phyloP scores from a whole-genome alignment of 53 echinoderm and acorn worm species.

The Apostichopus leukothele region DNA sequence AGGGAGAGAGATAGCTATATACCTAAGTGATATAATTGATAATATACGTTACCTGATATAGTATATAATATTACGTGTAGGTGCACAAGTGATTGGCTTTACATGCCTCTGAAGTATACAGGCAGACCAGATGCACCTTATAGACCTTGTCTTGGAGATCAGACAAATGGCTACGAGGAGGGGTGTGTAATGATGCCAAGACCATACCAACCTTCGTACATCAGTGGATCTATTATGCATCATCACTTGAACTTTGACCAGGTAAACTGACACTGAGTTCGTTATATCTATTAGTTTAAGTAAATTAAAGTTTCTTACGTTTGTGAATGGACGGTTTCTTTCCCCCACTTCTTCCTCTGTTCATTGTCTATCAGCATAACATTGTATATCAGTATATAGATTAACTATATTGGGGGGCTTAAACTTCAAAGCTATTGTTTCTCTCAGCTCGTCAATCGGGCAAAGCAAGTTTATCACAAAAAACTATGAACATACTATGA shows the following conservation, averaged over 20 bases:
- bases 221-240: slow-evolving; percentile 25
- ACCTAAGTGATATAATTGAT: no score
- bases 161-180: neutral
- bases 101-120: neutral
- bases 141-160: slow-evolving; percentile 8
- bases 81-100: neutral
- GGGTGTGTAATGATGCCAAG: neutral
- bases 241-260: neutral
- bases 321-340: neutral
- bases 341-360: no score
- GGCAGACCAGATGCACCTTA: neutral
- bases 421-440: neutral
- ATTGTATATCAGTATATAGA: neutral
- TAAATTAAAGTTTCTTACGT: neutral
- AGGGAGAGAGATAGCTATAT: no score
- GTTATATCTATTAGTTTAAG: no score
- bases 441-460: neutral
- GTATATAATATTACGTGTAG: neutral
- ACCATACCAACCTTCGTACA: neutral
- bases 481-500: neutral
- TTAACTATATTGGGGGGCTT: neutral
- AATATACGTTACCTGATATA: no score
- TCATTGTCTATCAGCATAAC: no score
- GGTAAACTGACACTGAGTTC: neutral
- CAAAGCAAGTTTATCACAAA: neutral